Conservation (phyloP, 2,113 vertebrate species). For the Arothron firmamentum region DNA sequence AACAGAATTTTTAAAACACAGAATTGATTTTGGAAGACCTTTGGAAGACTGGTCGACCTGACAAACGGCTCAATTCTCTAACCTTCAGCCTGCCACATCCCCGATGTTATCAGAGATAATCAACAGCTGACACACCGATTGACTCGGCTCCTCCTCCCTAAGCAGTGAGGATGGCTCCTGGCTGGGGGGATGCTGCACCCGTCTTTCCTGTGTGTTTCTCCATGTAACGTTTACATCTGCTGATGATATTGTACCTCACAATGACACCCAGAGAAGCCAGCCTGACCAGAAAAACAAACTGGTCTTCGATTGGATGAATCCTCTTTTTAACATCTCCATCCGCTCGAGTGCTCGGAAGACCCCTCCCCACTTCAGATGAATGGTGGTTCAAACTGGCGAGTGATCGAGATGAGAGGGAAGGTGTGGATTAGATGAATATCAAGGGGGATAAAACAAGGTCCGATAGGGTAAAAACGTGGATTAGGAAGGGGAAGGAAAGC, state of each 20-base stretch:
- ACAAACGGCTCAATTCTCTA: no score
- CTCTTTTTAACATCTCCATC: slow-evolving; percentile 40
- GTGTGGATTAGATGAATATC: slow-evolving; percentile 20
- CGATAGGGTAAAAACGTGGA: slow-evolving; percentile 18
- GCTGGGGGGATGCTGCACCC: no score
- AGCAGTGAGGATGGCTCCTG: background rate
- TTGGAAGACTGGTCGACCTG: no score
- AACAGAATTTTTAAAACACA: no score
- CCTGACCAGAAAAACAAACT: background rate
- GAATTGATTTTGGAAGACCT: no score
- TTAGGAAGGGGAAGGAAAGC: slow-evolving; percentile 17
- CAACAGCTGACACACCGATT: background rate
- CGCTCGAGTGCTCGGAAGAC: background rate
- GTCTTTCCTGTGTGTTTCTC: no score
- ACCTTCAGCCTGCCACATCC: no score
- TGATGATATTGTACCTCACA: no score
- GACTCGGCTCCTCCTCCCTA: background rate
- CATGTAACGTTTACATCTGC: no score
- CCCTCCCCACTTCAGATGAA: background rate
- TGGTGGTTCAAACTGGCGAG: slow-evolving; percentile 22
- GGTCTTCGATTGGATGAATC: slow-evolving; percentile 50
- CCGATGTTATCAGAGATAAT: background rate
- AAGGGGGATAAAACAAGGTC: slow-evolving; percentile 2
- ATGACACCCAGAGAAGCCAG: no score
- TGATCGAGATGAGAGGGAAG: slow-evolving; percentile 2